Percentiles rank a stretch among this genome's conserved stretches.
These are phyloP conservation scores for Reticulitermes lucifugus DNA, from an alignment of 2,888 invertebrate species.

Conservation along the genomic window DNA sequence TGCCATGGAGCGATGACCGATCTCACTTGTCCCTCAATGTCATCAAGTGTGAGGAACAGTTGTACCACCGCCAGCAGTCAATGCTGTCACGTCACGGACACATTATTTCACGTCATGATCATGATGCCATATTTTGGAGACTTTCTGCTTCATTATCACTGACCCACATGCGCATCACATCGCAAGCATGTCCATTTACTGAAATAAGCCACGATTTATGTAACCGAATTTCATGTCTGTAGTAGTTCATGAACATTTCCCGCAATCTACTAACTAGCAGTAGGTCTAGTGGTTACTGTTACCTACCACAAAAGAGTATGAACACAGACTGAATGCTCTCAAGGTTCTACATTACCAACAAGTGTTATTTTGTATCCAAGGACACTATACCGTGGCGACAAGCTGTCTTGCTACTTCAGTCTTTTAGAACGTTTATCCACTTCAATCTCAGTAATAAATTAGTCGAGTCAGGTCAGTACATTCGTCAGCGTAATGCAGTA, in stretches of 20 bases:
- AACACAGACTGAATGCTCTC: too few species aligned
- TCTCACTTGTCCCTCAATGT: slow-evolving; percentile 32
- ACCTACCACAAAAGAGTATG: not conserved
- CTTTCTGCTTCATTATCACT: not conserved
- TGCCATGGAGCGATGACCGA: slow-evolving; percentile 36
- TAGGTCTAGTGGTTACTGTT: not conserved
- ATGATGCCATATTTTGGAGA: not conserved
- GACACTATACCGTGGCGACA: not conserved
- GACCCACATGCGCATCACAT: not conserved
- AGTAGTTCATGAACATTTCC: too few species aligned
- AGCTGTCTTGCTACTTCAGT: not conserved
- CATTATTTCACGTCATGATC: not conserved
- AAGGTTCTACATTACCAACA: not conserved
- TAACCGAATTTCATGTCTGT: too few species aligned
- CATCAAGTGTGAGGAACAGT: slow-evolving; percentile 41
- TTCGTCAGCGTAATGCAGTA: not conserved
- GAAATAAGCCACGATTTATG: too few species aligned
- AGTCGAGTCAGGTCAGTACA: not conserved
- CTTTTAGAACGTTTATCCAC: not conserved
- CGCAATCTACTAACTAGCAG: too few species aligned
- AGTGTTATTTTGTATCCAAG: not conserved
- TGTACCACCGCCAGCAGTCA: slow-evolving; percentile 19
- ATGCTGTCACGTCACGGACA: slow-evolving; percentile 13
- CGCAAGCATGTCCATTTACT: too few species aligned
- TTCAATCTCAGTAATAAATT: not conserved